phyloP scores from a whole-genome alignment of 30 jellyfish, hydroid and myxozoan species.

The Cassiopea andromeda region DNA sequence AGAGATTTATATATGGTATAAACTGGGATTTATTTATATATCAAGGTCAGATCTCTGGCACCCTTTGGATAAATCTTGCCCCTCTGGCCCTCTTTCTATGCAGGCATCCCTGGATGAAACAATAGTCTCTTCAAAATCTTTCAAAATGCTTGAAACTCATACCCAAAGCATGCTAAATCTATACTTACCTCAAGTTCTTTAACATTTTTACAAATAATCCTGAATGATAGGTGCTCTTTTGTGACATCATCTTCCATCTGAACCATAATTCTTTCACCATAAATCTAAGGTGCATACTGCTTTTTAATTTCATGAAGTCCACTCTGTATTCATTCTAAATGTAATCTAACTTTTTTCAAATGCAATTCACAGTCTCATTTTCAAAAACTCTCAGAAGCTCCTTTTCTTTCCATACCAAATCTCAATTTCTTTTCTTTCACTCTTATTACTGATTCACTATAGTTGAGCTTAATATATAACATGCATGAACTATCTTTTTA shows the following conservation, averaged over 20 bases:
- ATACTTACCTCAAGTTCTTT: slow-evolving; percentile 61
- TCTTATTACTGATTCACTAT: not conserved
- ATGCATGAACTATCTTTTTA: no score
- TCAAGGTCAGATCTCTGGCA: no score
- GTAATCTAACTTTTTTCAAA: no score
- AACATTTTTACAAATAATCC: slow-evolving; percentile 72
- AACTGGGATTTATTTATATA: no score
- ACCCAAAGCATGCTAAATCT: not conserved
- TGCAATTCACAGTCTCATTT: not conserved
- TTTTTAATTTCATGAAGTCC: not conserved
- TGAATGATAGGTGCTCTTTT: slow-evolving; percentile 51
- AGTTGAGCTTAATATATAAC: no score
- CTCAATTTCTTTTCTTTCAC: not conserved
- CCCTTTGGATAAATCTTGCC: no score
- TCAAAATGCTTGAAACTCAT: not conserved
- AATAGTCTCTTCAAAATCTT: no score
- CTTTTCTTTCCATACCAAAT: not conserved
- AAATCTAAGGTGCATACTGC: slow-evolving; percentile 22
- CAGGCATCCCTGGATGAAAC: no score
- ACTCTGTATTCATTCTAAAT: not conserved
- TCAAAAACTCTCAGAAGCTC: not conserved
- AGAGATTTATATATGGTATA: no score
- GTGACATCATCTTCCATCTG: slow-evolving; percentile 82
- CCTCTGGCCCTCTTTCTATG: no score
- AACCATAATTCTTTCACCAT: slow-evolving; percentile 80